A percentile compares a stretch with the other conserved stretches of the same genome.
These are phyloP conservation scores for Acrobasis suavella DNA, from an alignment of 2,888 invertebrate species.

Conservation along the genomic window DNA sequence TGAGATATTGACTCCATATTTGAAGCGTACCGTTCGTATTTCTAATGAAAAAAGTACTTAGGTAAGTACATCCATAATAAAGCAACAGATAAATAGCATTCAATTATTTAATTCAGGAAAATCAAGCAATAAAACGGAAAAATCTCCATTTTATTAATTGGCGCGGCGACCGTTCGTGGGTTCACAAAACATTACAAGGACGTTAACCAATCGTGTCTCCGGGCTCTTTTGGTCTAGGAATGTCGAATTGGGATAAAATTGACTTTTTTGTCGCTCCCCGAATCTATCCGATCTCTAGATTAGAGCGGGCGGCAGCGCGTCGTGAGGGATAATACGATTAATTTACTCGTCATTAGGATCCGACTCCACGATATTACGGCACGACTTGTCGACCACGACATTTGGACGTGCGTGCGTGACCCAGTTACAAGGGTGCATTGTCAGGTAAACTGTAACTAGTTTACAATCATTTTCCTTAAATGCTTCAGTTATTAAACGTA, in stretches of 20 bases:
- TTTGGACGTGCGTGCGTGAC: conserved; percentile 20
- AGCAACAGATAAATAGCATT: no score
- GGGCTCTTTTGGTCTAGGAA: background rate
- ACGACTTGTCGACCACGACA: conserved; percentile 39
- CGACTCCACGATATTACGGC: conserved; percentile 42
- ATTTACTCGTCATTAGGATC: conserved; percentile 54
- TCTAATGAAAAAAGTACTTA: no score
- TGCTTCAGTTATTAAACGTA: background rate
- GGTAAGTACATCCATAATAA: no score
- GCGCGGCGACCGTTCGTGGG: no score
- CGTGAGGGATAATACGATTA: conserved; percentile 56
- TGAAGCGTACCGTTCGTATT: no score
- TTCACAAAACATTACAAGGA: no score
- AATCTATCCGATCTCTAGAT: conserved; percentile 36
- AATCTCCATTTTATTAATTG: no score
- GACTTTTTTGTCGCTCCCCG: conserved; percentile 37
- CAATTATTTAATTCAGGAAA: no score
- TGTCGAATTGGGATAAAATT: conserved; percentile 36
- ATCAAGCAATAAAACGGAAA: no score
- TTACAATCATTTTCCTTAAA: background rate
- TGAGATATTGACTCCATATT: no score
- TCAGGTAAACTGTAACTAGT: background rate
- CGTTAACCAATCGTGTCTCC: background rate
- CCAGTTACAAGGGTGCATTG: background rate
- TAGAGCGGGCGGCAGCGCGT: conserved; percentile 32